phyloP scores from a whole-genome alignment of 2,797 vertebrate genomes.

The Hippocampus kuda region DNA sequence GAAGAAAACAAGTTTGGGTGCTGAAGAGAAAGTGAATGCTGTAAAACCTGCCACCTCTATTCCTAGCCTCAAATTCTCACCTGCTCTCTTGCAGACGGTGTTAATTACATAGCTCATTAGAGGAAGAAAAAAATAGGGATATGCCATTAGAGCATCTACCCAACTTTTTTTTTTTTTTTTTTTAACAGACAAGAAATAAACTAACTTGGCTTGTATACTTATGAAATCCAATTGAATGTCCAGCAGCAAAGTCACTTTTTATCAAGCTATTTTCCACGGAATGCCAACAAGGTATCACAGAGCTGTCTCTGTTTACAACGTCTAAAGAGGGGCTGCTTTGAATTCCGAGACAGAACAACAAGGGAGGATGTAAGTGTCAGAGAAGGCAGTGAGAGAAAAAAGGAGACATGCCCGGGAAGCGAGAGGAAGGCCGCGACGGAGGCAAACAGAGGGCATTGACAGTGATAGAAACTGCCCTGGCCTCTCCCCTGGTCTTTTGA shows the following conservation, averaged over 20 bases:
- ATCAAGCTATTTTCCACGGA: slow-evolving; percentile 33
- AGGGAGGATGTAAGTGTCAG: slow-evolving; percentile 17
- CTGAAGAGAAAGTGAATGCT: slow-evolving; percentile 27
- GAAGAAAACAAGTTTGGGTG: neutral
- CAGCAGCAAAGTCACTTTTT: slow-evolving; percentile 27
- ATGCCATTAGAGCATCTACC: slow-evolving; percentile 41
- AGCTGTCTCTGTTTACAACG: slow-evolving; percentile 7
- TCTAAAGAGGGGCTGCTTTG: slow-evolving; percentile 13
- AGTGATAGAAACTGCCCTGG: slow-evolving; percentile 60
- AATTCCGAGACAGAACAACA: slow-evolving; percentile 33
- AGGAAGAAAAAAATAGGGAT: slow-evolving; percentile 47
- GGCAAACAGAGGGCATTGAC: slow-evolving; percentile 46
- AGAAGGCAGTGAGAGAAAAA: slow-evolving; percentile 16
- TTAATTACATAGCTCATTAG: slow-evolving; percentile 68
- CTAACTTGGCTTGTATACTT: slow-evolving; percentile 39
- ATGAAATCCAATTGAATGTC: slow-evolving; percentile 36
- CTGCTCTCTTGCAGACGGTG: slow-evolving; percentile 57
- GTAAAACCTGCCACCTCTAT: slow-evolving; percentile 67
- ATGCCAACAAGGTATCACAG: slow-evolving; percentile 27
- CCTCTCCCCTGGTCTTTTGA: slow-evolving; percentile 62
- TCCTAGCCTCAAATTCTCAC: slow-evolving; percentile 62
- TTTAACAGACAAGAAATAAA: slow-evolving; percentile 24
- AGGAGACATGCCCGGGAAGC: slow-evolving; percentile 1
- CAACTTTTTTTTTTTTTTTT: slow-evolving; percentile 35
- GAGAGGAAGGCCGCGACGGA: slow-evolving; percentile 4